Evolutionary conservation across 53 echinoderm and acorn worm genomes (phyloP), one percentile per base, ranked within the genome.

Genomic region (Holothuria leucospilota): DNA sequence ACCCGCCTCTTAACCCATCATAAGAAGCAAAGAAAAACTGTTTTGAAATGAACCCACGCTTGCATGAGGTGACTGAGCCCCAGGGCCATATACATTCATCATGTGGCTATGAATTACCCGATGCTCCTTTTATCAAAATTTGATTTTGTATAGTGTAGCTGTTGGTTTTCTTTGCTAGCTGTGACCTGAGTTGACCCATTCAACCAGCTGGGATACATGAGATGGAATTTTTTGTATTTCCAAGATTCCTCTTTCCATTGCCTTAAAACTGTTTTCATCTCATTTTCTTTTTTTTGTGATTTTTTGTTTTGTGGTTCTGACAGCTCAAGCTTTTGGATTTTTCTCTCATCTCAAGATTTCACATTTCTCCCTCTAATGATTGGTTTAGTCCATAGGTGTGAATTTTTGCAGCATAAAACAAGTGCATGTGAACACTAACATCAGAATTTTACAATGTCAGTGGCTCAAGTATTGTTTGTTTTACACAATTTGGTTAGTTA

Each of bases 1-100:
- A 53, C 75, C 75, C 75, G 75, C 75, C 75, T 75, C 75, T 75
- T 75, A 75, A 49, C 75, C 75, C 52, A 75, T 75, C 75, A 75
- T 75, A 75, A 75, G 75, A 75, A 75, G 75, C 75, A 75, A 75
- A 75, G 75, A 75, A 75, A 75, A 75, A 75, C 75, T 75, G 75
- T 75, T 75, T 75, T 75, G 75, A 39, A 75, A 75, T 38, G 34
- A 75, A n/a, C 75, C 51, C 72, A 24, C 75, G 56, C 56, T 75
- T 75, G 75, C 75, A 75, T 75, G 75, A 75, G 75, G 75, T 75
- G 75, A 75, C 75, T 49, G 25, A 75, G 75, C 75, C 75, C 75
- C 52, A 75, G 75, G 75, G 75, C 75, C 75, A 53, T 75, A 75
- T 75, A 75, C 75, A 75, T 75, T 75, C 75, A 75, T 75, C 75